Conservation (phyloP, 1,140 invertebrate genomes). For the Scaptodrosophila lebanonensis region DNA sequence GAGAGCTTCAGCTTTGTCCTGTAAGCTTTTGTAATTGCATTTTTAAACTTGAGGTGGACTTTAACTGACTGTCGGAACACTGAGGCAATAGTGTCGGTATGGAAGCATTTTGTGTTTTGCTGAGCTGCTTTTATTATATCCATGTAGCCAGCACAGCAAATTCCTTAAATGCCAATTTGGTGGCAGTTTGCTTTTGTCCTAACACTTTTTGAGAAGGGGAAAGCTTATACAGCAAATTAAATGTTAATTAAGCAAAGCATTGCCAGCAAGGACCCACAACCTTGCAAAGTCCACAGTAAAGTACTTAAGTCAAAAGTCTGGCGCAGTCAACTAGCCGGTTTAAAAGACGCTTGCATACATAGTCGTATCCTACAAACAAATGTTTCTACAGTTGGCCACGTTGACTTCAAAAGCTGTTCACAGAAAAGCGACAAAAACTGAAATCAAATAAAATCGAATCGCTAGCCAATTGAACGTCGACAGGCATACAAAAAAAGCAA, state of each 20-base stretch:
- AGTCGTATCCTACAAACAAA: too few relatives aligned
- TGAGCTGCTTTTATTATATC: too few relatives aligned
- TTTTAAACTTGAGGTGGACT: slow-evolving; percentile 72
- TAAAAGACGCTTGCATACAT: too few relatives aligned
- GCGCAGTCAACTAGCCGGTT: too few relatives aligned
- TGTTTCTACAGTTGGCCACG: slow-evolving; percentile 52
- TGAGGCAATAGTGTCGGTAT: background rate
- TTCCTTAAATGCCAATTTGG: slow-evolving; percentile 72
- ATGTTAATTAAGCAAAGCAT: slow-evolving; percentile 68
- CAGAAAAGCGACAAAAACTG: slow-evolving; percentile 38
- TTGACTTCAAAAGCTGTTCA: slow-evolving; percentile 40
- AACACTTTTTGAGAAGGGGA: slow-evolving; percentile 43
- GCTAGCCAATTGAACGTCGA: slow-evolving; percentile 51
- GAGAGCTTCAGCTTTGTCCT: slow-evolving; percentile 51
- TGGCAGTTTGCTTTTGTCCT: slow-evolving; percentile 70
- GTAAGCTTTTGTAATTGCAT: slow-evolving; percentile 73
- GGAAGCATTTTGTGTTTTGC: too few relatives aligned
- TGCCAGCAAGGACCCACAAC: slow-evolving; percentile 37
- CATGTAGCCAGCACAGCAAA: slow-evolving; percentile 56
- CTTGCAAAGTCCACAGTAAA: slow-evolving; percentile 16
- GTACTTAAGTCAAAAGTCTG: too few relatives aligned
- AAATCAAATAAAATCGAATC: slow-evolving; percentile 72
- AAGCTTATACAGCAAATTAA: slow-evolving; percentile 25
- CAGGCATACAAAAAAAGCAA: slow-evolving; percentile 10
- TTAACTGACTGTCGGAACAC: slow-evolving; percentile 56